Base-by-base conservation (phyloP, 64 coral and sea anemone species). In the Dendrophyllia cribrosa region DNA sequence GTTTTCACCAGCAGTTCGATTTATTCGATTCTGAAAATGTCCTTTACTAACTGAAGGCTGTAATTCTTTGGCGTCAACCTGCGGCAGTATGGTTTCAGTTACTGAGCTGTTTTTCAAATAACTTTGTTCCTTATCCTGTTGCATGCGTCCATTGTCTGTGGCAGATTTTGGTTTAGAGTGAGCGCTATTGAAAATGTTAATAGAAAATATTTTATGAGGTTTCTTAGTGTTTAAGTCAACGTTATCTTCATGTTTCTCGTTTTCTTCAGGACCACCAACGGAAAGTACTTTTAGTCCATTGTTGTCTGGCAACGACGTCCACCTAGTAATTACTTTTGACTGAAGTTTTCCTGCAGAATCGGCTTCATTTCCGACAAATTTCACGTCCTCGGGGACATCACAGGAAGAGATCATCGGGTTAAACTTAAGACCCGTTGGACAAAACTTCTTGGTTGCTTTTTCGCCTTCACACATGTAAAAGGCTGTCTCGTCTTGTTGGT, bases 401-500 rank as follows among this genome's bases (percentile, higher is more conserved):
- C 91, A 93, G 7, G 12, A 7, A 15, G 72, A 75, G 52, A 86
- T 93, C n/a, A 78, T 9, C 12, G 81, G 81, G 51, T 93, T 93
- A 45, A 93, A 93, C 62, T 77, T 69, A 9, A 77, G 91, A 1
- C 91, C 91, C 25, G 21, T 45, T 77, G 53, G 56, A 78, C 91
- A 93, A 68, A 82, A 86, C 55, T 87, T 87, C 59, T 93, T 93
- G 60, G 48, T 76, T 68, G 82, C 9, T n/a, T 87, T 76, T 46
- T 85, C 72, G 23, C 75, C 65, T 14, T 77, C 22, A 15, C 91
- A 93, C 8, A 76, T 58, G 48, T 93, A 93, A 93, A 76, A 93
- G 6, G 91, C 91, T 8, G 64, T 78, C 59, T 75, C 73, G 23
- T 93, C 91, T 43, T 53, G 21, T 70, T 72, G 83, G 74, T 93